Base-by-base conservation (phyloP, 2,113 vertebrate species). In the Salvelinus fontinalis region DNA sequence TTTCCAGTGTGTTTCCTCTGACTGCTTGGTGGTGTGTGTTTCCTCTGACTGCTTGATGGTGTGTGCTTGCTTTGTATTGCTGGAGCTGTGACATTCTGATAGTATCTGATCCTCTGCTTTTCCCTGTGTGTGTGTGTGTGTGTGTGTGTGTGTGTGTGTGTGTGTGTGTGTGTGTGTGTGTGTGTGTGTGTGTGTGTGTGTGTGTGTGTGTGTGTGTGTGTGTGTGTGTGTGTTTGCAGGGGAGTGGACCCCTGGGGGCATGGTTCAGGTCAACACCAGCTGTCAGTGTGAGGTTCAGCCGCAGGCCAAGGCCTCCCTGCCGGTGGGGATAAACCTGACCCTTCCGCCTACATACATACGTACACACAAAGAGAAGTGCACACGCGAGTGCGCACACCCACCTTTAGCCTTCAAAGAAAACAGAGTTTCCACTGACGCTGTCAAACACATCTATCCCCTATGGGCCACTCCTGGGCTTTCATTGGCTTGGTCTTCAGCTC, bases 181-280 rank as follows among this genome's bases (percentile, higher is more conserved):
- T 39, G 8, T 39, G 24, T 39, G 39, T 39, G 39, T 39, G 39
- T 39, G 8, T 39, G 24, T 39, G 39, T 39, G 39, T 39, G 39
- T 39, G 8, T 39, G 24, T 39, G 39, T 39, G 39, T 39, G 39
- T 39, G 8, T 39, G 24, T n/a, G n/a, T n/a, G n/a, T 44, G 39
- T 44, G 39, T 44, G 39, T 67, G 76, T 70, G 81, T 75, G 75
- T 73, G 64, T 68, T 75, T 71, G 81, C 49, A 71, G 66, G 77
- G 71, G 81, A 73, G 66, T 75, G 71, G 84, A 85, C 77, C 79
- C 81, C 68, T 34, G 75, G 75, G 82, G 75, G 60, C 80, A 79
- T 65, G 78, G 89, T 84, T 91, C 83, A 86, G 91, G 90, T 92
- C 92, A 91, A 89, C 83, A 89, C 88, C 89, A 90, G 92, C 92